phyloP scores from a whole-genome alignment of 2,797 vertebrate species.

The Darevskia nairensis region DNA sequence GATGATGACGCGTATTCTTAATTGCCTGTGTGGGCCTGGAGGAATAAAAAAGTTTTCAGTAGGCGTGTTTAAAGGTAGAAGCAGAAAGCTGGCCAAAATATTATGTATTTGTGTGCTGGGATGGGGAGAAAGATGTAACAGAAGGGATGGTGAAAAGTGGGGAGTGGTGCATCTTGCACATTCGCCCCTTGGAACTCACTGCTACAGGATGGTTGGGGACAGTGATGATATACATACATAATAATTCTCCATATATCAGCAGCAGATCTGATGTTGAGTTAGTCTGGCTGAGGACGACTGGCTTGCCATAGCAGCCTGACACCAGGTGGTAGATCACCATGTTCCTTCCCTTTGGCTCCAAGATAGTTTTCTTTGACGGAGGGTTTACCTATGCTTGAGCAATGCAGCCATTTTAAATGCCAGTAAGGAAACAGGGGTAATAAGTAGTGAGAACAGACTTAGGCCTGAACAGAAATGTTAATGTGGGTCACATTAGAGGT shows the following conservation, averaged over 20 bases:
- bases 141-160: too few species aligned
- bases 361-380: neutral
- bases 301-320: neutral
- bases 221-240: too few species aligned
- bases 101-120: too few species aligned
- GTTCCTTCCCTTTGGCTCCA: neutral
- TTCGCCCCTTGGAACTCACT: neutral
- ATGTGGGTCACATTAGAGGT: neutral
- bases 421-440: neutral
- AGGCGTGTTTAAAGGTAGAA: too few species aligned
- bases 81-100: too few species aligned
- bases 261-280: neutral
- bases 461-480: neutral
- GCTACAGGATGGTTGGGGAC: neutral
- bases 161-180: neutral
- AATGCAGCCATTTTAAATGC: neutral
- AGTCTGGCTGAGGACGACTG: neutral
- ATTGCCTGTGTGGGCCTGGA: too few species aligned
- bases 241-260: neutral
- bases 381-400: too few species aligned
- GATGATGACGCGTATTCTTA: too few species aligned
- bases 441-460: neutral
- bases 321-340: neutral
- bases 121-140: neutral
- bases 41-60: too few species aligned